Evolutionary conservation across 92 coral and sea anemone species (phyloP).

Genomic region (Siderastrea radians): DNA sequence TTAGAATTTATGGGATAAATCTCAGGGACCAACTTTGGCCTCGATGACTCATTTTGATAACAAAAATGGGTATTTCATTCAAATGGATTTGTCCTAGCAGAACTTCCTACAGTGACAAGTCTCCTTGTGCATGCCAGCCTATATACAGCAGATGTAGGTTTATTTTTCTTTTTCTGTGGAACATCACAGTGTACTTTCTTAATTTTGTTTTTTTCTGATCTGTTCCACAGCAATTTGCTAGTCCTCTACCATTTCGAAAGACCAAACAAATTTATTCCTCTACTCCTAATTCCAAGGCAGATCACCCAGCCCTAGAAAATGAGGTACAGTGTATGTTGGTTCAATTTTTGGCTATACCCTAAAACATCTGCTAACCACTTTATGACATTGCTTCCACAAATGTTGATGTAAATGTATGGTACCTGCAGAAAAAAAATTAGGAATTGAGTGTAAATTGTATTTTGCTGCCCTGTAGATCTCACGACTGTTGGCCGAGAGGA

Average conservation of each 20-base stretch:
- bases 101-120: no score
- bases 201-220: background rate
- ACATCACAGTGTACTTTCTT: background rate
- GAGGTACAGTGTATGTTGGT: conserved; percentile 5
- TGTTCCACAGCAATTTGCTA: conserved; percentile 11
- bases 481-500: conserved; percentile 26
- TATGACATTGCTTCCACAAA: background rate
- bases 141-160: no score
- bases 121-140: no score
- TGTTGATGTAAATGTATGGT: background rate
- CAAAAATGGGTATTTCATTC: no score
- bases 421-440: background rate
- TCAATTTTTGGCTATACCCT: no score
- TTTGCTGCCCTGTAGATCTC: background rate
- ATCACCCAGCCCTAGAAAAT: background rate
- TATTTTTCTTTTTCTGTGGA: background rate
- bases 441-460: no score
- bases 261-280: conserved; percentile 8
- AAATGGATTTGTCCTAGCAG: no score
- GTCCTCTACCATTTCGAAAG: conserved; percentile 46
- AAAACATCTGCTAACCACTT: background rate
- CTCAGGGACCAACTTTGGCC: no score
- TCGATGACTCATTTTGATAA: no score
- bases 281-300: conserved; percentile 16
- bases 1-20: no score